Base-by-base conservation (phyloP, 2,888 invertebrate genomes). In the Halictus ligatus region DNA sequence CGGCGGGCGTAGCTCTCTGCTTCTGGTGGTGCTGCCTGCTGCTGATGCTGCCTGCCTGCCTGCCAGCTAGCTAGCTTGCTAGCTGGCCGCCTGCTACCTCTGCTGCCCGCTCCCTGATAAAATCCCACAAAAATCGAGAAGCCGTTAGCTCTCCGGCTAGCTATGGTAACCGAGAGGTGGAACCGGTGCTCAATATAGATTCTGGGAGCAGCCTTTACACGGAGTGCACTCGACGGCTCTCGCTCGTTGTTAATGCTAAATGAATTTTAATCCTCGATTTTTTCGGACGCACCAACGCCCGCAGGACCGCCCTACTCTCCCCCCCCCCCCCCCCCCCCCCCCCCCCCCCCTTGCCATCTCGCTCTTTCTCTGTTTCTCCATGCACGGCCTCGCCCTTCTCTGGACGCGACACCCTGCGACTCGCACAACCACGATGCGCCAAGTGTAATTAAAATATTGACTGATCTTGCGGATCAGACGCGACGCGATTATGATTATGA, bases 61-160 rank as follows among this genome's bases (percentile, higher is more conserved):
- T 50, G 50, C 50, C 21, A 8, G 50, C 50, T 21, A 8, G 50
- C 50, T 18, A 50, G 50, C 50, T 50, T 8, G 7, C 48, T 48
- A 8, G 46, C 46, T 21, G 21, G n/a, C n/a, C n/a, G 58, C 58
- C n/a, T 29, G 69, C 40, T 69, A 21, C 69, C 40, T 71, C 83
- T 83, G 88, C 83, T 77, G 86, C 84, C 89, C 90, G 90, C 88
- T 91, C 91, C 88, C 92, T 92, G 90, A 93, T 93, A 93, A 92
- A 92, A 93, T 92, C 90, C 91, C 91, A 92, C 91, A 93, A 92
- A 93, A 93, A 93, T 89, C 90, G 91, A 91, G 91, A 92, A 92
- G 91, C 93, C 93, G 93, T 93, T 93, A 93, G 91, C 90, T 88
- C 88, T 80, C 64, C 80, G 89, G 81, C 87, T 86, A 85, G 88